Conservation (phyloP, 2,797 vertebrate species). For the Leptatherina wallacei region DNA sequence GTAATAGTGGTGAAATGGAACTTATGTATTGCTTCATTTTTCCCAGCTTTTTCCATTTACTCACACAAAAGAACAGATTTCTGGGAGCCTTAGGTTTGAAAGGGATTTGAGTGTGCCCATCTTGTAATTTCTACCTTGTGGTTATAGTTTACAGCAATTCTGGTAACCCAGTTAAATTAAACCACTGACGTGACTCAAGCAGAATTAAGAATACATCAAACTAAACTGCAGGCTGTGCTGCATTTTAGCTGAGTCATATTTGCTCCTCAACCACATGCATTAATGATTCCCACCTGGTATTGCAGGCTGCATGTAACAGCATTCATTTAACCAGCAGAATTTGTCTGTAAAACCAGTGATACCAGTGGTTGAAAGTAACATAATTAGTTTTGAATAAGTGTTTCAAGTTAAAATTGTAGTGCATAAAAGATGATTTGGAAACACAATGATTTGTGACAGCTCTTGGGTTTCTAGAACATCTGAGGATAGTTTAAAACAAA, state of each 20-base stretch:
- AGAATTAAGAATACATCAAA: constrained; percentile 59
- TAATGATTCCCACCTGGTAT: constrained; percentile 68
- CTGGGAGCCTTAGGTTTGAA: constrained; percentile 16
- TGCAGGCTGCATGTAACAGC: constrained; percentile 20
- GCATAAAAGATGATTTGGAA: background rate
- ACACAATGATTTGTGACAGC: constrained; percentile 5
- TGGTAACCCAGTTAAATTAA: constrained; percentile 66
- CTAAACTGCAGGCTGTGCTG: constrained; percentile 53
- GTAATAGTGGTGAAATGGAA: constrained; percentile 51
- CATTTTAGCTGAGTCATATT: constrained; percentile 70
- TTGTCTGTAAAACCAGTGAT: background rate
- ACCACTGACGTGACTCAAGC: constrained; percentile 70
- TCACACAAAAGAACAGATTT: constrained; percentile 22
- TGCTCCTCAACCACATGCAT: constrained; percentile 34
- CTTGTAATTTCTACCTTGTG: constrained; percentile 60
- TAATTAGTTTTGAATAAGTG: background rate
- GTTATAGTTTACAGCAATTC: constrained; percentile 53
- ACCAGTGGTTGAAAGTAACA: constrained; percentile 8
- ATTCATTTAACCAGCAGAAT: background rate
- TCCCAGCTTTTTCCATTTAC: constrained; percentile 43
- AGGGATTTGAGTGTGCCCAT: constrained; percentile 26
- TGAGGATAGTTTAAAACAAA: constrained; percentile 64
- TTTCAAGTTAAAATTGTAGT: background rate
- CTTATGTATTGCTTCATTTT: constrained; percentile 46
- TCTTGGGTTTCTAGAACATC: constrained; percentile 50